Base-by-base conservation (phyloP, 1,140 invertebrate species). In the Brachionus sp. region DNA sequence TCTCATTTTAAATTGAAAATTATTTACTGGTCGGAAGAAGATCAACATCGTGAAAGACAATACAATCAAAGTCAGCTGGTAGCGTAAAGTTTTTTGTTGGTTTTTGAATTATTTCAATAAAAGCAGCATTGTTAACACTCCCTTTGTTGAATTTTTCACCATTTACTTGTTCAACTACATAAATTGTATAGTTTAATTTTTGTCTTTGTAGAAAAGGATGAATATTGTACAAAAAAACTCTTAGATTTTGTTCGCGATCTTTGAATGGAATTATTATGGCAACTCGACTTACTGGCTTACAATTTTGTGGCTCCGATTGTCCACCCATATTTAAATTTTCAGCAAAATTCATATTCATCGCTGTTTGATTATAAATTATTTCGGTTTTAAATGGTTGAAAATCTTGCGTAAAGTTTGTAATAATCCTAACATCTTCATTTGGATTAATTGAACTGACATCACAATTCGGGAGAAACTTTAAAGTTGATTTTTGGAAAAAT, bases 31-130 rank as follows among this genome's bases (percentile, higher is more conserved):
- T 90, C n/a, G 95, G 95, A 78, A 98, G 90, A 12, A 97, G 88
- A 90, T 98, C 95, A 66, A 98, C 93, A 87, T 98, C 95, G 88
- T 97, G 95, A 85, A 98, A 93, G 77, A 98, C 92, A 75, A 96
- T 92, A 86, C 96, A 98, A 37, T 94, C 92, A 88, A 92, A 95
- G 12, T 80, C 77, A n/a, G 39, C 16, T 39, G 66, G 10, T 70
- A 39, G 5, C 3, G 16, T 86, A 62, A 80, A 53, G 19, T 42
- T 66, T 33, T 33, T 19, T 37, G 92, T 91, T 57, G 90, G 88
- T 66, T 87, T 84, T 83, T 88, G 87, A 23, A 89, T 88, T 0
- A 94, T 93, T 86, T 94, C 92, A 5, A 90, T 87, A 84, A 94
- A 95, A 1, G 95, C 82, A 16, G 57, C 66, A 87, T 98, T 98